Percentiles rank a stretch among this genome's conserved stretches.
These are phyloP conservation scores for Patella depressa DNA, from an alignment of 2,888 invertebrate species.

Conservation along the genomic window DNA sequence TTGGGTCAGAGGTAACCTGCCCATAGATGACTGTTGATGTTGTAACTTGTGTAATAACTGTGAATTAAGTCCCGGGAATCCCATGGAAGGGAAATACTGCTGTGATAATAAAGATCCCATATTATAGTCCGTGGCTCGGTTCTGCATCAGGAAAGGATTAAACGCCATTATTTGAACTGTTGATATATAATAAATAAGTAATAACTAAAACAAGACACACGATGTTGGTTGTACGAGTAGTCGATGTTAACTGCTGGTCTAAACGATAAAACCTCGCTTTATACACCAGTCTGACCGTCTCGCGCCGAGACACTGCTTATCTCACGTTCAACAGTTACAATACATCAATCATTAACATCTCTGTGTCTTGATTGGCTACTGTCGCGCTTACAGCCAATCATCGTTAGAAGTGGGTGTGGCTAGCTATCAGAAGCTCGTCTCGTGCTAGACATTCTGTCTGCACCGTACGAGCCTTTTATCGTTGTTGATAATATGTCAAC, in stretches of 20 bases:
- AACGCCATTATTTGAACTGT: slow-evolving; percentile 19
- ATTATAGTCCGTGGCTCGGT: slow-evolving; percentile 20
- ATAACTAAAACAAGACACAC: background rate
- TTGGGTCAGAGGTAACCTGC: slow-evolving; percentile 14
- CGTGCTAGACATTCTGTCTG: slow-evolving; percentile 23
- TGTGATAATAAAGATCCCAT: slow-evolving; percentile 11
- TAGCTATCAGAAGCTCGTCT: slow-evolving; percentile 13
- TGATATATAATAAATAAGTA: slow-evolving; percentile 1
- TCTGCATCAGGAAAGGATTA: slow-evolving; percentile 22
- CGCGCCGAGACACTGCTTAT: slow-evolving; percentile 15
- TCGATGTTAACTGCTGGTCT: slow-evolving; percentile 11
- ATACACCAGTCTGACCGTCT: slow-evolving; percentile 18
- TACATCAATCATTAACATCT: slow-evolving; percentile 10
- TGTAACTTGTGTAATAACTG: slow-evolving; percentile 19
- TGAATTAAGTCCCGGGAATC: slow-evolving; percentile 19
- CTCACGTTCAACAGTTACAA: slow-evolving; percentile 11
- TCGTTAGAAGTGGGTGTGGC: slow-evolving; percentile 16
- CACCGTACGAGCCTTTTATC: slow-evolving; percentile 21
- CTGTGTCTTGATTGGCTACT: slow-evolving; percentile 21
- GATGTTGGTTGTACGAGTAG: slow-evolving; percentile 9
- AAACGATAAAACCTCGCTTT: slow-evolving; percentile 17
- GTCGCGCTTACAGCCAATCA: slow-evolving; percentile 16
- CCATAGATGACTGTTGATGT: background rate
- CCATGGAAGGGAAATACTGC: slow-evolving; percentile 16
- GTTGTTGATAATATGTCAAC: slow-evolving; percentile 25